Evolutionary conservation across 2,797 vertebrate species (phyloP), one percentile per base, ranked within the genome.

Genomic region (Mycteria americana): DNA sequence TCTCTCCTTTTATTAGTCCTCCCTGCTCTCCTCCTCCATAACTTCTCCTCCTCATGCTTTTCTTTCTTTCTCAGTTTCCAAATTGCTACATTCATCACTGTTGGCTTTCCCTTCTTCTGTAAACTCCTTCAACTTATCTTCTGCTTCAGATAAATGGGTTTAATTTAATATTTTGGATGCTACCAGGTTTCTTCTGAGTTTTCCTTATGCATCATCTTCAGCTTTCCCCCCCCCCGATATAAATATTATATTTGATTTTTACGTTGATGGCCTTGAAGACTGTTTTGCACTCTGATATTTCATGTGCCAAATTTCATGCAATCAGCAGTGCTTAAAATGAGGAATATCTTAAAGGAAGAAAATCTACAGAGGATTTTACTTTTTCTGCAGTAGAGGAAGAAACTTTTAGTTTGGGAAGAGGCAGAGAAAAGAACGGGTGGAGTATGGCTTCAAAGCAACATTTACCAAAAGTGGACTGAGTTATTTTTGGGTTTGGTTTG

Each of bases 61-160:
- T 93, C 95, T 96, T 97, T 94, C 68, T 69, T 96, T 97, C 54
- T 91, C 79, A 54, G 81, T 95, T 97, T 87, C 75, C 93, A 95
- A 97, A 97, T 98, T 92, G 94, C 97, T 97, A 62, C 88, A 97
- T 98, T 98, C 81, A 97, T 97, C 98, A 98, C 77, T 97, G 97
- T 98, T 76, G 39, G 19, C 50, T 94, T 96, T 74, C 70, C 54
- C 78, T 92, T 97, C 51, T 69, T 89, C 93, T 94, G 83, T 84
- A 97, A 96, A 96, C 93, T 96, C 93, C 77, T 97, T 87, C 76
- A 91, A 92, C 94, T 97, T 98, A 93, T 97, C 95, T 97, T 94
- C 10, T 92, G 88, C 83, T 96, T 97, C 89, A 95, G 95, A 95
- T 95, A 97, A 98, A 98, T 97, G 95, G 97, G 94, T 98, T 97